These are phyloP conservation scores for Phaenicophaeus curvirostris DNA, from an alignment of 2,797 vertebrate genomes.

Conservation along the genomic window DNA sequence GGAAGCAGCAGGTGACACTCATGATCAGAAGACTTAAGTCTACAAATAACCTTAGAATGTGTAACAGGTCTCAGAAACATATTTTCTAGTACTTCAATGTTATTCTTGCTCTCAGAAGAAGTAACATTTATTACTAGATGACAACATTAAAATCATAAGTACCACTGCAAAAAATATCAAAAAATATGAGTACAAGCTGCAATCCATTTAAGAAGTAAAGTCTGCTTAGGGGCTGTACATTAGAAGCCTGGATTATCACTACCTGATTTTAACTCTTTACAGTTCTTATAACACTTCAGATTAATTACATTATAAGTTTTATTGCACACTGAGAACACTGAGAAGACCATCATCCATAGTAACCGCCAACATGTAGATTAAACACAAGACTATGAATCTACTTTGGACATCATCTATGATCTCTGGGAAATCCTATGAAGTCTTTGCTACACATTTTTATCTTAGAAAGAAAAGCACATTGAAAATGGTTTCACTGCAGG, in stretches of 20 bases:
- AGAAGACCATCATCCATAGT: slow-evolving; percentile 42
- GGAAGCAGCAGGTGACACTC: background rate
- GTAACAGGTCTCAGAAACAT: background rate
- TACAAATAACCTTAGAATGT: background rate
- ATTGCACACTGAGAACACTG: slow-evolving; percentile 35
- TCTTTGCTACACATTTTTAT: background rate
- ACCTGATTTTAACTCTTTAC: slow-evolving; percentile 38
- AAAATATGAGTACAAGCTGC: background rate
- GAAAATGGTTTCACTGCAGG: background rate
- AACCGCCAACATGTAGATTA: background rate
- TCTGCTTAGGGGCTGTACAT: background rate
- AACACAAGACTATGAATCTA: background rate
- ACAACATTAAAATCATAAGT: background rate
- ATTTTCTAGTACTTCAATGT: background rate
- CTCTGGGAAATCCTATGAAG: background rate
- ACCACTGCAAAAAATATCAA: background rate
- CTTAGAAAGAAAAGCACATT: background rate
- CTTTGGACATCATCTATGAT: background rate
- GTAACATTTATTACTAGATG: background rate
- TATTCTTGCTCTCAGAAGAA: background rate
- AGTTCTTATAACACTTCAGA: slow-evolving; percentile 15
- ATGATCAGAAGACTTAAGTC: background rate
- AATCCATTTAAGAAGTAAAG: background rate
- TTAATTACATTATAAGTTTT: slow-evolving; percentile 50
- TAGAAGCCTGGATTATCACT: background rate